Evolutionary conservation across 2,113 vertebrate species (phyloP).

Genomic region (Odocoileus virginianus): DNA sequence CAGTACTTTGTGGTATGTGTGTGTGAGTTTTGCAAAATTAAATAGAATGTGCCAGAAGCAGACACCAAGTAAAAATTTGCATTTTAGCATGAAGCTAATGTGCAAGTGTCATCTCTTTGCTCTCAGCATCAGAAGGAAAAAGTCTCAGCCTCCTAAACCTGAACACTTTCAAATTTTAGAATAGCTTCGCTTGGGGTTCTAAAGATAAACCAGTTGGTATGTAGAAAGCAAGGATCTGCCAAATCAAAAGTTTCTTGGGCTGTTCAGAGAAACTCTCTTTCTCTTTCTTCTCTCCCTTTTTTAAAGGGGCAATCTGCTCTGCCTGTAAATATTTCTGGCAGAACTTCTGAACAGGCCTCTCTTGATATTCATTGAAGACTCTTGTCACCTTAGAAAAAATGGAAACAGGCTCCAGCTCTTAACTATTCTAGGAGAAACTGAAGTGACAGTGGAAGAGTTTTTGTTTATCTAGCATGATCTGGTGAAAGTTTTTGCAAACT

Average conservation of each 20-base stretch:
- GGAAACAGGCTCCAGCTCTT: neutral
- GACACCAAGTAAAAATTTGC: neutral
- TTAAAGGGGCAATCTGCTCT: neutral
- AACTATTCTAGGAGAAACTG: neutral
- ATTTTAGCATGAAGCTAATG: constrained; percentile 39
- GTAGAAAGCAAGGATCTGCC: neutral
- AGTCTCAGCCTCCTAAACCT: neutral
- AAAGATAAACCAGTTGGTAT: neutral
- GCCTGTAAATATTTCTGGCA: neutral
- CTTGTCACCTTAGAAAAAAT: neutral
- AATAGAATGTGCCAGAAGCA: constrained; percentile 26
- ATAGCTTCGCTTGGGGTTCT: neutral
- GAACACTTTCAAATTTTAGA: neutral
- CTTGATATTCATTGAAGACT: neutral
- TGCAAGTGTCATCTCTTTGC: neutral
- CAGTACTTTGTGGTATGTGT: neutral
- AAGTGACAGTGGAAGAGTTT: neutral
- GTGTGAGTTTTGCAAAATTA: constrained; percentile 33
- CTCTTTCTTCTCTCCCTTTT: neutral
- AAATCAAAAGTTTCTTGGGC: neutral
- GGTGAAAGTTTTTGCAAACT: neutral
- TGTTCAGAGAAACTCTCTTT: neutral
- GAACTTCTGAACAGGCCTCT: neutral
- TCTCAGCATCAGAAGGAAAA: neutral
- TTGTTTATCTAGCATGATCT: neutral